Conservation (phyloP, 2,888 invertebrate genomes). For the Dugesia japonica region DNA sequence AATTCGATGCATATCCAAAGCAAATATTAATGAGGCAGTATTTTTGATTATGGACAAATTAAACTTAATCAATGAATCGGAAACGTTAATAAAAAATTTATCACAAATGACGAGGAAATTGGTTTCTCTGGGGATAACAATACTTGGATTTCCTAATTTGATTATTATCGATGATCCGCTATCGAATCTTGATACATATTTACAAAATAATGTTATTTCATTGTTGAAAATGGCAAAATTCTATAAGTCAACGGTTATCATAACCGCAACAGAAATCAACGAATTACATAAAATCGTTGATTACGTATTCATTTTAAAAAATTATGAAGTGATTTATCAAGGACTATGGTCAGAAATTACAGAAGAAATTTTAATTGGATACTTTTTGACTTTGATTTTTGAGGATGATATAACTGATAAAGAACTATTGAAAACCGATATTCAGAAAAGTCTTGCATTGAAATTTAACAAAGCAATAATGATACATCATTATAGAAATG, state of each 20-base stretch:
- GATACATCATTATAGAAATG: background rate
- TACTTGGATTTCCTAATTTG: background rate
- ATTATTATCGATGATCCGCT: background rate
- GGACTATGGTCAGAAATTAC: background rate
- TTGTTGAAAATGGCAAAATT: background rate
- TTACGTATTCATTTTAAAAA: background rate
- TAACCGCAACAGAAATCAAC: constrained; percentile 3
- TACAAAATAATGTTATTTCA: background rate
- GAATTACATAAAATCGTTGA: background rate
- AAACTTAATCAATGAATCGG: background rate
- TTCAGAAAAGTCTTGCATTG: background rate
- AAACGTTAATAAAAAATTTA: background rate
- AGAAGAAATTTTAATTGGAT: background rate
- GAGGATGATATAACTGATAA: background rate
- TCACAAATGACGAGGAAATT: background rate
- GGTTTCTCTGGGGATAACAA: background rate
- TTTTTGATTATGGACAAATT: background rate
- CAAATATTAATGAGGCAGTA: background rate
- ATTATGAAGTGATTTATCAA: background rate
- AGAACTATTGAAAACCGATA: background rate
- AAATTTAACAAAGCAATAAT: background rate
- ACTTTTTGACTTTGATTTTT: background rate
- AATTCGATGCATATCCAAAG: background rate
- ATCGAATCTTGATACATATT: background rate
- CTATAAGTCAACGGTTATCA: background rate